These are phyloP conservation scores for Xerus rutilus DNA, from an alignment of 2,797 vertebrate species.

Conservation along the genomic window DNA sequence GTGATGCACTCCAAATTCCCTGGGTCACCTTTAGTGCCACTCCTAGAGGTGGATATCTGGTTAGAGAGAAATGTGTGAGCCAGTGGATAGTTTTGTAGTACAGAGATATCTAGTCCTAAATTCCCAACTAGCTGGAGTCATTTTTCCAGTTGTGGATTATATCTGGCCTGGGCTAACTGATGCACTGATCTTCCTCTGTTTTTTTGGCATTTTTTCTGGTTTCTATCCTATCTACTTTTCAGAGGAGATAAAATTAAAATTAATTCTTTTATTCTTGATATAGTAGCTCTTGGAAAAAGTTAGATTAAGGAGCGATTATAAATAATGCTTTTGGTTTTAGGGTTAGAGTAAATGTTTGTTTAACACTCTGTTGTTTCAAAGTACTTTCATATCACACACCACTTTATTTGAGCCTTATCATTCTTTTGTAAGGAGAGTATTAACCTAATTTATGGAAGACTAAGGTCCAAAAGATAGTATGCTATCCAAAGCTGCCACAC, in stretches of 20 bases:
- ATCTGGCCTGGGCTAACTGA: not conserved
- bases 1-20: not conserved
- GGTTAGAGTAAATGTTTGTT: not conserved
- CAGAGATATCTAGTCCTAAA: not conserved
- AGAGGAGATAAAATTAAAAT: conserved; percentile 1
- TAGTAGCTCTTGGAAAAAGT: conserved; percentile 25
- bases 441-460: not conserved
- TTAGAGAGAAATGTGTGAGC: not conserved
- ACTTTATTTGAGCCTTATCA: not conserved
- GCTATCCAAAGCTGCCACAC: not conserved
- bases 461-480: not conserved
- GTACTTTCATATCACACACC: not conserved
- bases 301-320: not conserved
- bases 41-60: not conserved
- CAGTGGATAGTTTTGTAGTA: not conserved
- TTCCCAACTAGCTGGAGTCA: not conserved
- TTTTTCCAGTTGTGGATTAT: not conserved
- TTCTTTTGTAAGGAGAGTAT: not conserved
- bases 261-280: not conserved
- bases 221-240: not conserved
- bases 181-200: not conserved
- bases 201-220: conserved; percentile 29
- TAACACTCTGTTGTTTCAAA: not conserved
- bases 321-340: conserved; percentile 23
- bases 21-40: not conserved